Evolutionary conservation across 2,797 vertebrate genomes (phyloP).

Genomic region (Eulemur mongoz): DNA sequence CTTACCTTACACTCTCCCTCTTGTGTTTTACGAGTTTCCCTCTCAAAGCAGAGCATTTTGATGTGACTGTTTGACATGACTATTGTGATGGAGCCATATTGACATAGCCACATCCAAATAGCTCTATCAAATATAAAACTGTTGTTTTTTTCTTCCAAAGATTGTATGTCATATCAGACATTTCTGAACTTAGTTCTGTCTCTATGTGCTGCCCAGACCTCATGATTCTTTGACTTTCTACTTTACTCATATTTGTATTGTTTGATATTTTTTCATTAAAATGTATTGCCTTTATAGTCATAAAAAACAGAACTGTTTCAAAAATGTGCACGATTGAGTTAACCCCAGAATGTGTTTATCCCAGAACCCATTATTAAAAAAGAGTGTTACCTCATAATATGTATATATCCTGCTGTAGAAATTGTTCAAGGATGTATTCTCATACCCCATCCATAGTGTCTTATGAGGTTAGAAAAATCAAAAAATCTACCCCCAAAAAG

Average conservation of each 20-base stretch:
- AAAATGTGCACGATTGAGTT: background rate
- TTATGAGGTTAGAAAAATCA: background rate
- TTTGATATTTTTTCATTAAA: constrained; percentile 17
- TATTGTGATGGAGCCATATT: constrained; percentile 7
- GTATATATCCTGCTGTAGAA: background rate
- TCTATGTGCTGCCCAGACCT: background rate
- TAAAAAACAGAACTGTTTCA: background rate
- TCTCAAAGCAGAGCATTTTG: constrained; percentile 43
- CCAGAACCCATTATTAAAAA: background rate
- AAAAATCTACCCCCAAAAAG: background rate
- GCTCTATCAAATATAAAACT: background rate
- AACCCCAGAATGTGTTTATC: background rate
- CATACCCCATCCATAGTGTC: background rate
- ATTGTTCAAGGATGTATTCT: background rate
- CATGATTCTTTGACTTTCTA: background rate
- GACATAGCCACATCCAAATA: constrained; percentile 6
- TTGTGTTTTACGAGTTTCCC: background rate
- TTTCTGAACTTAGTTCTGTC: background rate
- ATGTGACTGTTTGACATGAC: background rate
- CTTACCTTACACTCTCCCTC: background rate
- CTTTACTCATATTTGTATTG: background rate
- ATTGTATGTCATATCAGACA: background rate
- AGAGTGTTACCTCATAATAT: background rate
- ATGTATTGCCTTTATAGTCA: background rate
- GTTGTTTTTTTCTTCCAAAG: background rate